These are phyloP conservation scores for Remorina albescens DNA, from an alignment of 2,797 vertebrate species.

Conservation along the genomic window DNA sequence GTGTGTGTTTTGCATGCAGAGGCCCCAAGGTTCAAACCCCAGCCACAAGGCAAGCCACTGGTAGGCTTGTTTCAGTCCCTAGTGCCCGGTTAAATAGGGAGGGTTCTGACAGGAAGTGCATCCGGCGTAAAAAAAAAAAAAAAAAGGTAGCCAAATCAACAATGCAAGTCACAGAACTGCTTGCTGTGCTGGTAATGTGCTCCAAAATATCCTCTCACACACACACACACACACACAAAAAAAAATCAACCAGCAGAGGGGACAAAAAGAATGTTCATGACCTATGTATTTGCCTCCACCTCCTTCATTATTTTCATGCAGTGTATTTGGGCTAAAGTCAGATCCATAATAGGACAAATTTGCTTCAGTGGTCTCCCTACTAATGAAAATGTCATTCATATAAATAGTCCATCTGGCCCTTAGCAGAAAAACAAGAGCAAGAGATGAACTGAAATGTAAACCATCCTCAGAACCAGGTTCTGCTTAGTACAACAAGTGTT, in stretches of 20 bases:
- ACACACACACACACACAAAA: neutral
- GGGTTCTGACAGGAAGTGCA: too few relatives aligned
- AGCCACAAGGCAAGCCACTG: too few relatives aligned
- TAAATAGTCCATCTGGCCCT: neutral
- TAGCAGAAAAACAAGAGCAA: neutral
- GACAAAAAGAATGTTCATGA: too few relatives aligned
- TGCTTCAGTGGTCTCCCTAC: neutral
- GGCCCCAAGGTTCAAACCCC: too few relatives aligned
- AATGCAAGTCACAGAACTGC: too few relatives aligned
- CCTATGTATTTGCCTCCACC: neutral
- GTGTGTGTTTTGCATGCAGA: too few relatives aligned
- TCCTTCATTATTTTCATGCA: neutral
- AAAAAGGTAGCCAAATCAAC: too few relatives aligned
- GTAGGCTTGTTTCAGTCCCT: too few relatives aligned
- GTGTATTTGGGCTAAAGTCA: neutral
- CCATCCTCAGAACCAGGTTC: neutral
- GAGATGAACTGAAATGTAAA: neutral
- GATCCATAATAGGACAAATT: neutral
- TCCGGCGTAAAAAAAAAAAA: too few relatives aligned
- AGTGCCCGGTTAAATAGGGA: too few relatives aligned
- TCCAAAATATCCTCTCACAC: neutral
- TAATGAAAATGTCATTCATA: neutral
- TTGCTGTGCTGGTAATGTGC: too few relatives aligned
- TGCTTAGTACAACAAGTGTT: neutral
- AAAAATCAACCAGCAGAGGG: too few relatives aligned